Percentiles rank a stretch among this genome's conserved stretches.
These are phyloP conservation scores for Laspeyria flexula DNA, from an alignment of 2,888 invertebrate species.

Conservation along the genomic window DNA sequence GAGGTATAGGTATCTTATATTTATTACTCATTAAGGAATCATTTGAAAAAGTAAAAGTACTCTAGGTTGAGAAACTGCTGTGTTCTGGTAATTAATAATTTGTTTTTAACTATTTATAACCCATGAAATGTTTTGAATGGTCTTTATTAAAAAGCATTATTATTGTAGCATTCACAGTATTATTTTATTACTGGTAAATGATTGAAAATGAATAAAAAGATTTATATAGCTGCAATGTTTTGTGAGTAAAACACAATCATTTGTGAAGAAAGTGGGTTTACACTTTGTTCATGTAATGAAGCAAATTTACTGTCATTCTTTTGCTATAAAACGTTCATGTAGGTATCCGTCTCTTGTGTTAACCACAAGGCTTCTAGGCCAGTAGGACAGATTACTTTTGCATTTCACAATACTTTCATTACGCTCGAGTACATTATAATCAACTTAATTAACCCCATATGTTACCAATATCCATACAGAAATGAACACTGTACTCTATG, in stretches of 20 bases:
- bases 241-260: not conserved
- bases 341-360: conserved; percentile 12
- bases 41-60: no score
- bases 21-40: no score
- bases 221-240: no score
- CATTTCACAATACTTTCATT: conserved; percentile 5
- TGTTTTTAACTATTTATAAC: no score
- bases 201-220: no score
- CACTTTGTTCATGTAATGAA: not conserved
- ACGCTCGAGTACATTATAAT: not conserved
- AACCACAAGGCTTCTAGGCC: conserved; percentile 26
- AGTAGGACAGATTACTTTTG: conserved; percentile 24
- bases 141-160: no score
- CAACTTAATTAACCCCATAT: conserved; percentile 3
- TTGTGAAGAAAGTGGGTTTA: not conserved
- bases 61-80: no score
- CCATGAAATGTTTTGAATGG: no score
- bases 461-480: not conserved
- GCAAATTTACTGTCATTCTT: not conserved
- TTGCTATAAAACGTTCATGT: not conserved
- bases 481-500: not conserved
- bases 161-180: no score
- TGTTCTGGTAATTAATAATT: no score
- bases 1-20: no score
- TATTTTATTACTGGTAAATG: no score